These are phyloP conservation scores for Dipodomys ordii DNA, from an alignment of 2,113 vertebrate genomes.

Conservation along the genomic window DNA sequence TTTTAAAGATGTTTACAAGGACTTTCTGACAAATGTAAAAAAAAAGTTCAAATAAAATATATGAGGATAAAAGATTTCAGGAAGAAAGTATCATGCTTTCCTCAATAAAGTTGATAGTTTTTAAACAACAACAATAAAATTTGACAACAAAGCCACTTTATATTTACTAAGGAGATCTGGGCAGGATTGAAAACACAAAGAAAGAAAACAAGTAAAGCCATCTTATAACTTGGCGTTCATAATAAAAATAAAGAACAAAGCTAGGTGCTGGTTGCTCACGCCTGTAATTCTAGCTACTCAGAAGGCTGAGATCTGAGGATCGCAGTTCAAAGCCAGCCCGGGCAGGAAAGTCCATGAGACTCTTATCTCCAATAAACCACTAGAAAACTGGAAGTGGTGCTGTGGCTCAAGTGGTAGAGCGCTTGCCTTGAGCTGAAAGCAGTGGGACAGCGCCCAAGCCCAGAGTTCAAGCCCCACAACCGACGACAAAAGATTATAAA, in stretches of 20 bases:
- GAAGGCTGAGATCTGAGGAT: too few species aligned
- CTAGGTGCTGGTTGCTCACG: too few species aligned
- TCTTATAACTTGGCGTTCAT: background rate
- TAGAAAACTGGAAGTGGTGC: too few species aligned
- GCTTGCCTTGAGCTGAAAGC: too few species aligned
- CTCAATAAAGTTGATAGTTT: background rate
- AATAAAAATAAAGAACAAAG: background rate
- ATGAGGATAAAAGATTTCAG: background rate
- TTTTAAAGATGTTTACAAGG: background rate
- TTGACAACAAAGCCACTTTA: background rate
- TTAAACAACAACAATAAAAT: background rate
- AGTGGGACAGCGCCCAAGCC: too few species aligned
- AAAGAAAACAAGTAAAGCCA: background rate
- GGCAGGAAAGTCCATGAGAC: too few species aligned
- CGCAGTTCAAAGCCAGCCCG: too few species aligned
- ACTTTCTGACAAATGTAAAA: background rate
- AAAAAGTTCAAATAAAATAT: conserved; percentile 6
- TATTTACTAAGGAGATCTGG: background rate
- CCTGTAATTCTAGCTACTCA: too few species aligned
- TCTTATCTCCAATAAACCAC: too few species aligned
- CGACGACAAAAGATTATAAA: too few species aligned
- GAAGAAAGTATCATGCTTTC: background rate
- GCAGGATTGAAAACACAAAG: background rate
- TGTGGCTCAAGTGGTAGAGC: too few species aligned
- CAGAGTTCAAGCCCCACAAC: too few species aligned